Conservation (phyloP, 2,888 invertebrate genomes). For the Agrochola macilenta region DNA sequence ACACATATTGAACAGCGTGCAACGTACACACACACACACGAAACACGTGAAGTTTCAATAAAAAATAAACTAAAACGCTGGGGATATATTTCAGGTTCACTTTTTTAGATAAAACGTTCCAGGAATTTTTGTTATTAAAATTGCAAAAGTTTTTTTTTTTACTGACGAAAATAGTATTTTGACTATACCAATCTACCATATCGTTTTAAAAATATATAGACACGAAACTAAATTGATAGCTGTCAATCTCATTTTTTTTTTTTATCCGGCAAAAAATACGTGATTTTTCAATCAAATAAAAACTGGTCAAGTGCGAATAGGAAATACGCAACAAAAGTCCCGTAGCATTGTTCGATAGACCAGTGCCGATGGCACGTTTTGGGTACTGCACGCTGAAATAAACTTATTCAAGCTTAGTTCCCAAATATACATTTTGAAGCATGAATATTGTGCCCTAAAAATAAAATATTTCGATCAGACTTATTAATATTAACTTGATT, state of each 20-base stretch:
- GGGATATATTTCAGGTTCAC: neutral
- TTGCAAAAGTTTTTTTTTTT: neutral
- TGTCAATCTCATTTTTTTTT: neutral
- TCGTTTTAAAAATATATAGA: neutral
- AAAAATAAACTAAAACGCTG: slow-evolving; percentile 1
- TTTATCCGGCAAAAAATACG: neutral
- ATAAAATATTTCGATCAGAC: neutral
- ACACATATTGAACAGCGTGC: slow-evolving; percentile 6
- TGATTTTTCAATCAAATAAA: neutral
- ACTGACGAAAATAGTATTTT: neutral
- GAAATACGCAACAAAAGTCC: neutral
- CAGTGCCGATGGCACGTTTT: neutral
- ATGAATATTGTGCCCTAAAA: neutral
- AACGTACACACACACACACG: neutral
- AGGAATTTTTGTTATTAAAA: slow-evolving; percentile 10
- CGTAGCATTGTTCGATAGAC: too few relatives aligned
- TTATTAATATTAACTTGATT: neutral
- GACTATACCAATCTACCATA: too few relatives aligned
- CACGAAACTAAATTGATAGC: neutral
- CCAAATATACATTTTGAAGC: too few relatives aligned
- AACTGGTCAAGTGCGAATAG: neutral
- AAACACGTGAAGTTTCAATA: slow-evolving; percentile 24
- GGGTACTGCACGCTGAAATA: neutral
- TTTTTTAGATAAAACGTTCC: neutral
- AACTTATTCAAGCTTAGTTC: neutral